Evolutionary conservation across 2,797 vertebrate species (phyloP).

Genomic region (Oceanodroma leucorhoa): DNA sequence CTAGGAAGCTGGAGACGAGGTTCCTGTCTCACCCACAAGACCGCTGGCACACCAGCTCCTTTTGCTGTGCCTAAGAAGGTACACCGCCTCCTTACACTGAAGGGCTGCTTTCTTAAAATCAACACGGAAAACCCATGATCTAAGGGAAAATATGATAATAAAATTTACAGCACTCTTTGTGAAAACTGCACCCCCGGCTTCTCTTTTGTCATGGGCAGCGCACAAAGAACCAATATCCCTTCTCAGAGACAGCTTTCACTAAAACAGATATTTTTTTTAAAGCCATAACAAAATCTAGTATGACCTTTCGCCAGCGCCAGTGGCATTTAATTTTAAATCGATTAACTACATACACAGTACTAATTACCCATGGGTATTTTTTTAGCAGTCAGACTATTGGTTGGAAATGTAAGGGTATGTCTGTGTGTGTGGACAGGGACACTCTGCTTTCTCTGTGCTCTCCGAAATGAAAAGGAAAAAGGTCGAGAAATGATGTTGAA

Average conservation of each 20-base stretch:
- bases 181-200: background rate
- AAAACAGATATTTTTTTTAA: background rate
- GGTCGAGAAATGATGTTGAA: background rate
- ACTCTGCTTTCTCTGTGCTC: background rate
- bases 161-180: background rate
- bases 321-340: conserved; percentile 43
- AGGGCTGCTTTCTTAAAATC: background rate
- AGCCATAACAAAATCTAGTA: background rate
- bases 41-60: background rate
- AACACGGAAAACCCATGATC: background rate
- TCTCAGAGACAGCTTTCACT: background rate
- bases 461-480: background rate
- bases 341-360: conserved; percentile 18
- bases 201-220: background rate
- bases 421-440: background rate
- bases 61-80: background rate
- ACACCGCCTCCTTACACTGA: accelerated
- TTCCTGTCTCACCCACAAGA: background rate
- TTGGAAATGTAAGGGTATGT: background rate
- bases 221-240: background rate
- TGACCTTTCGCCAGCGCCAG: background rate
- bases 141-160: background rate
- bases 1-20: background rate
- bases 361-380: conserved; percentile 23
- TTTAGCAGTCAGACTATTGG: background rate